Percentiles rank a stretch among this genome's conserved stretches.
These are phyloP conservation scores for Dorcus parallelipipedus DNA, from an alignment of 2,888 invertebrate genomes.

Conservation along the genomic window DNA sequence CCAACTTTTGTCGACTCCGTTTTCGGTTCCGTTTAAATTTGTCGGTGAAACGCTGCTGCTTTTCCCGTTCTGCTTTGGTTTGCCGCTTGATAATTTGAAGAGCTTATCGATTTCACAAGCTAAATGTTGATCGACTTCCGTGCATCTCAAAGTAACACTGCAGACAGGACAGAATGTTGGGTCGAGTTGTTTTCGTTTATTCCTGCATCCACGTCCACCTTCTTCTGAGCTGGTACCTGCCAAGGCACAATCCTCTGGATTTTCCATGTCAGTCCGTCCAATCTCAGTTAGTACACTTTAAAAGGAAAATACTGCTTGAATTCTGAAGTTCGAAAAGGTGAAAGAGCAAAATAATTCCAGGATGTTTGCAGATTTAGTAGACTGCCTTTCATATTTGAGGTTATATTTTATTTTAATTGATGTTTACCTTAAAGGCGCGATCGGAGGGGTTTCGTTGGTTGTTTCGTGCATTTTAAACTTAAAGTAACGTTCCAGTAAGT, in stretches of 20 bases:
- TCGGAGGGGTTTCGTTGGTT: background rate
- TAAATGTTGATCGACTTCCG: slow-evolving; percentile 82
- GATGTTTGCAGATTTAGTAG: slow-evolving; percentile 16
- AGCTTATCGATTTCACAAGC: slow-evolving; percentile 75
- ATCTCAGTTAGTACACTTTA: slow-evolving; percentile 11
- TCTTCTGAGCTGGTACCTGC: slow-evolving; percentile 33
- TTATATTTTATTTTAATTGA: slow-evolving; percentile 2
- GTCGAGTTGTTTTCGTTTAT: slow-evolving; percentile 61
- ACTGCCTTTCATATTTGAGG: slow-evolving; percentile 11
- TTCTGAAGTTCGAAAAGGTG: background rate
- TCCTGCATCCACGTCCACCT: slow-evolving; percentile 49
- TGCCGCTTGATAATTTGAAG: slow-evolving; percentile 52
- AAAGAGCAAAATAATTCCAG: slow-evolving; percentile 7
- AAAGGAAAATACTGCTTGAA: slow-evolving; percentile 9
- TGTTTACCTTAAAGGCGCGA: background rate
- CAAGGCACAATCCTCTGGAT: slow-evolving; percentile 9
- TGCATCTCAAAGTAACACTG: slow-evolving; percentile 75
- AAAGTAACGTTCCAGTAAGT: background rate
- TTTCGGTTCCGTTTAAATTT: slow-evolving; percentile 48
- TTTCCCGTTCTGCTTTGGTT: slow-evolving; percentile 40
- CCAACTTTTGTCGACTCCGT: slow-evolving; percentile 61
- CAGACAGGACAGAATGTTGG: slow-evolving; percentile 86
- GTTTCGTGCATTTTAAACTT: background rate
- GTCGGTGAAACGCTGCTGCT: slow-evolving; percentile 48
- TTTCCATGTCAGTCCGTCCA: slow-evolving; percentile 12